These are phyloP conservation scores for Brachyrhaphis roseni DNA, from an alignment of 2,797 vertebrate genomes.

Conservation along the genomic window DNA sequence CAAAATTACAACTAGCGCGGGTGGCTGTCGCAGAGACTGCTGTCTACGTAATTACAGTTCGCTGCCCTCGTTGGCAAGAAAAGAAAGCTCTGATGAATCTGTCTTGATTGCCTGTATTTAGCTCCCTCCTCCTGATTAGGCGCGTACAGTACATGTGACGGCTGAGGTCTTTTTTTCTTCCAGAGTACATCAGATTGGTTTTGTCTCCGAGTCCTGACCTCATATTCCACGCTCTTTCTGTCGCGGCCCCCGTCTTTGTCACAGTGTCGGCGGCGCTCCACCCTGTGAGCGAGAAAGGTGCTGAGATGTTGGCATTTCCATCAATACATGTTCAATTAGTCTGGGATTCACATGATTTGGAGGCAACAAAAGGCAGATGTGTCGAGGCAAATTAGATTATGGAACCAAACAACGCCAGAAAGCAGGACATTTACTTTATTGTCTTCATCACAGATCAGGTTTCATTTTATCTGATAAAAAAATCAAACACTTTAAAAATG, in stretches of 20 bases:
- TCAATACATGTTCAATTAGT: slow-evolving; percentile 58
- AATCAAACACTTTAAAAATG: slow-evolving; percentile 34
- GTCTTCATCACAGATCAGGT: slow-evolving; percentile 50
- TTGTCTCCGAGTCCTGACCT: slow-evolving; percentile 16
- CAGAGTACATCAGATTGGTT: slow-evolving; percentile 7
- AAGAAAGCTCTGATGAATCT: slow-evolving; percentile 76
- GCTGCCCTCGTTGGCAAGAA: slow-evolving; percentile 65
- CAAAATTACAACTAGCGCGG: slow-evolving; percentile 79
- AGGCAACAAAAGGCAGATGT: slow-evolving; percentile 40
- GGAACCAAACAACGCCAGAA: slow-evolving; percentile 27
- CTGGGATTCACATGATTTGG: slow-evolving; percentile 54
- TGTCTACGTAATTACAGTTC: slow-evolving; percentile 82
- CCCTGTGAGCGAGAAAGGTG: slow-evolving; percentile 27
- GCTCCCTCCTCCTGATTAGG: slow-evolving; percentile 70
- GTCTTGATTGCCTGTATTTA: slow-evolving; percentile 83
- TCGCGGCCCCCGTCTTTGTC: slow-evolving; percentile 14
- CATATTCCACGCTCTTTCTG: slow-evolving; percentile 18
- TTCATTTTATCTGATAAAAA: slow-evolving; percentile 51
- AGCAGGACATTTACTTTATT: slow-evolving; percentile 54
- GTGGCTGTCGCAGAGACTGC: slow-evolving; percentile 76
- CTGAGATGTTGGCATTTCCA: slow-evolving; percentile 24
- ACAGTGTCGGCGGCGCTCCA: not conserved
- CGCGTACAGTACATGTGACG: slow-evolving; percentile 58
- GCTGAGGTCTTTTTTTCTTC: slow-evolving; percentile 34
- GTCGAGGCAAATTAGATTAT: slow-evolving; percentile 24